phyloP scores from a whole-genome alignment of 1,140 invertebrate genomes.

The Drosophila dunni region DNA sequence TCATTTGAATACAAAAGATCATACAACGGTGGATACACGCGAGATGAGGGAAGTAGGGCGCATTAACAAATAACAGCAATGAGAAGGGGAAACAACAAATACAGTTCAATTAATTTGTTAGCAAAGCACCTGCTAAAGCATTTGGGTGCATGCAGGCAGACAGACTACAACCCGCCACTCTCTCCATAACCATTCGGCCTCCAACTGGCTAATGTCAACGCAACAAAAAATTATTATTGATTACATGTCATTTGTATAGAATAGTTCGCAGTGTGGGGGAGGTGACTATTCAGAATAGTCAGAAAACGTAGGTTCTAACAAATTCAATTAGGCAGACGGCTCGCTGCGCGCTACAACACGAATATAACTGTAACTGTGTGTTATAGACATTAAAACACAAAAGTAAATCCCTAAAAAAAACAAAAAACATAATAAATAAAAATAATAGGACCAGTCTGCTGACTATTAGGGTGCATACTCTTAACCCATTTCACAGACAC shows the following conservation, averaged over 20 bases:
- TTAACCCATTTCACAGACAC: conserved; percentile 64
- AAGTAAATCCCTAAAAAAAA: conserved; percentile 43
- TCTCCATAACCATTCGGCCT: not conserved
- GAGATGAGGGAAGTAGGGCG: not conserved
- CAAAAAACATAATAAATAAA: conserved; percentile 18
- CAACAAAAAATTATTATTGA: conserved; percentile 70
- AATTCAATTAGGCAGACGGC: conserved; percentile 73
- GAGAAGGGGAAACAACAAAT: not conserved
- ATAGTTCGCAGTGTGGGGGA: conserved; percentile 13
- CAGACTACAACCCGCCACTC: not conserved
- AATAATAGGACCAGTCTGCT: conserved; percentile 6
- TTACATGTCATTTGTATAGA: conserved; percentile 73
- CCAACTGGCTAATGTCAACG: conserved; percentile 61
- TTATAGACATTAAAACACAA: conserved; percentile 24
- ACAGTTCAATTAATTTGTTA: conserved; percentile 49
- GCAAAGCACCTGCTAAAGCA: conserved; percentile 44
- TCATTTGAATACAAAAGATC: conserved; percentile 13
- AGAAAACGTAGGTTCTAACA: conserved; percentile 38
- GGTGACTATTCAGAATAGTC: not conserved
- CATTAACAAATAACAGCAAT: conserved; percentile 13
- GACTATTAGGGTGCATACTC: conserved; percentile 55
- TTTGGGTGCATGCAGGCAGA: conserved; percentile 33
- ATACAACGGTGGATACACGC: too few relatives aligned
- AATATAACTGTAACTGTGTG: conserved; percentile 55
- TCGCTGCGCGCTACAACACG: conserved; percentile 2